Evolutionary conservation across 1,140 invertebrate genomes (phyloP).

Genomic region (Phymastichus coffea): DNA sequence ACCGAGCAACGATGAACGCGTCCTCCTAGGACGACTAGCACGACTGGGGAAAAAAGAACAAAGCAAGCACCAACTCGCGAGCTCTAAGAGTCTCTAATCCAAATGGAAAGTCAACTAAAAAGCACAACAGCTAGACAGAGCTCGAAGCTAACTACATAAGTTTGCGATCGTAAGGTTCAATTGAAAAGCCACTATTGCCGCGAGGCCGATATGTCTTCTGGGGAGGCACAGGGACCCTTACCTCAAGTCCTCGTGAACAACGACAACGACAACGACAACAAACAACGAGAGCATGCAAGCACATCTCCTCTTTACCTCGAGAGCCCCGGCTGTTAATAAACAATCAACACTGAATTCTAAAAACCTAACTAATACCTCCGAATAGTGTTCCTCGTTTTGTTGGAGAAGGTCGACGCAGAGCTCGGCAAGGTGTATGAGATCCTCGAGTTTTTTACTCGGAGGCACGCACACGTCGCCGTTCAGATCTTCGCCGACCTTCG

Average conservation of each 20-base stretch:
- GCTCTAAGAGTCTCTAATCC: too few species aligned
- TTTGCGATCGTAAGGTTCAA: too few species aligned
- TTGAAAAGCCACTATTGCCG: too few species aligned
- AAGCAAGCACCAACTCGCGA: too few species aligned
- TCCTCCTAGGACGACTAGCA: too few species aligned
- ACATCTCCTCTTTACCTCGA: constrained; percentile 46
- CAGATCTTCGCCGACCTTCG: constrained; percentile 93
- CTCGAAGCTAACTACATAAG: too few species aligned
- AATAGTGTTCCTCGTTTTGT: constrained; percentile 99
- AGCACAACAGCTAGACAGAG: too few species aligned
- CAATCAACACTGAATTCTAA: constrained; percentile 52
- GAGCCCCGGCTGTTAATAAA: constrained; percentile 46
- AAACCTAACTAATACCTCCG: constrained; percentile 82
- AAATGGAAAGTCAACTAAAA: too few species aligned
- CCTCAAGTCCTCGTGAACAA: constrained; percentile 34
- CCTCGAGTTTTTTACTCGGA: constrained; percentile 89
- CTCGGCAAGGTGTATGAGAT: constrained; percentile 95
- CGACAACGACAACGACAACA: background rate
- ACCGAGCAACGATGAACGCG: too few species aligned
- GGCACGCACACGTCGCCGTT: constrained; percentile 79
- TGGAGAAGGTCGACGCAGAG: constrained; percentile 97
- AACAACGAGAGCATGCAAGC: constrained; percentile 36
- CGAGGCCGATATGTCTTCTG: too few species aligned
- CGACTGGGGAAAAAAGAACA: too few species aligned
- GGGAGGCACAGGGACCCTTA: constrained; percentile 46